These are phyloP conservation scores for Malurus splendens DNA, from an alignment of 2,797 vertebrate genomes.

Conservation along the genomic window DNA sequence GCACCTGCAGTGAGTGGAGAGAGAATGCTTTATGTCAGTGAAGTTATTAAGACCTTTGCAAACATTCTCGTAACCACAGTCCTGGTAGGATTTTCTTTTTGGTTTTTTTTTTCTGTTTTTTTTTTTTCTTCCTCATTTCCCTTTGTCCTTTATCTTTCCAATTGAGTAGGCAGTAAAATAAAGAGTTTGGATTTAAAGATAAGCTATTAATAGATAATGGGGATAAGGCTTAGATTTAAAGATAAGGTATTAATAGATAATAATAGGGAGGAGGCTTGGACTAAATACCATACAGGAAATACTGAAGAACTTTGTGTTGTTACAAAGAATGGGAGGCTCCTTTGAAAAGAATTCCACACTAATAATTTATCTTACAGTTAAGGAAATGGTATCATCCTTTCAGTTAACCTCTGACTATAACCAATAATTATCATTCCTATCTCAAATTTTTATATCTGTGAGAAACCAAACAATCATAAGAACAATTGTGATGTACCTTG, in stretches of 20 bases:
- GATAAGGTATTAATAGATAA: neutral
- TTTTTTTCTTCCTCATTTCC: neutral
- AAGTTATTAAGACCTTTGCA: constrained; percentile 26
- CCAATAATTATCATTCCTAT: neutral
- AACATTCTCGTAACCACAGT: neutral
- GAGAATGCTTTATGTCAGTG: constrained; percentile 55
- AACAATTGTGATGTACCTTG: neutral
- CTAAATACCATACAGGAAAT: neutral
- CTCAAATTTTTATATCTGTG: neutral
- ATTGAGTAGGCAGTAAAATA: neutral
- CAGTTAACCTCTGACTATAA: neutral
- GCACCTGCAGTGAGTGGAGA: constrained; percentile 51
- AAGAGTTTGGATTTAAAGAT: neutral
- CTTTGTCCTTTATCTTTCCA: neutral
- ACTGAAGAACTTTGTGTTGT: neutral
- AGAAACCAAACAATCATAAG: neutral
- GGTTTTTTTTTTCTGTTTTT: neutral
- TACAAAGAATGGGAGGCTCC: neutral
- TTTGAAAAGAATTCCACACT: neutral
- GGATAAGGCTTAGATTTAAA: neutral
- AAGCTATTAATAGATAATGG: neutral
- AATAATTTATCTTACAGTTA: neutral
- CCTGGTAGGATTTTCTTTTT: neutral
- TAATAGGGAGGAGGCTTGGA: neutral
- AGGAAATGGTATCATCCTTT: neutral